These are phyloP conservation scores for Xyrauchen texanus DNA, from an alignment of 2,113 vertebrate genomes.

Conservation along the genomic window DNA sequence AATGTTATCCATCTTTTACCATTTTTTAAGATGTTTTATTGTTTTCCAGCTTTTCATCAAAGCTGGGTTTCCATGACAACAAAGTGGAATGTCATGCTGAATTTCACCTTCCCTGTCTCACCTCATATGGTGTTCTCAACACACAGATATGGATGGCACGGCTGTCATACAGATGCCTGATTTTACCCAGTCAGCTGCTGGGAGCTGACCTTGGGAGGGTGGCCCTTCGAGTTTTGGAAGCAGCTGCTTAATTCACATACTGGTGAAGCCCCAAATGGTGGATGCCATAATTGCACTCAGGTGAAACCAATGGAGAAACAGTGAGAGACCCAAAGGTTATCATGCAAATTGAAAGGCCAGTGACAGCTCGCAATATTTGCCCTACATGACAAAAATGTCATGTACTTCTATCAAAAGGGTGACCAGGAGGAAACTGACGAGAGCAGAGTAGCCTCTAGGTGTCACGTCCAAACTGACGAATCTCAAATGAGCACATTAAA, in stretches of 20 bases:
- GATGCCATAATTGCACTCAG: constrained; percentile 76
- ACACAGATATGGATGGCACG: constrained; percentile 74
- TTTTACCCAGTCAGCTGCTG: constrained; percentile 70
- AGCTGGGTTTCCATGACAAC: constrained; percentile 83
- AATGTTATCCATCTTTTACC: neutral
- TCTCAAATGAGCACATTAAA: neutral
- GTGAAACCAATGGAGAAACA: constrained; percentile 65
- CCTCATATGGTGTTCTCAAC: constrained; percentile 72
- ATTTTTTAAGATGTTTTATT: constrained; percentile 66
- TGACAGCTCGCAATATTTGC: neutral
- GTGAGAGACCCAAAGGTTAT: constrained; percentile 53
- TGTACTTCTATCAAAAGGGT: neutral
- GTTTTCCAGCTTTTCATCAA: constrained; percentile 75
- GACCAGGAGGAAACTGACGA: neutral
- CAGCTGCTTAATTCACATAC: constrained; percentile 65
- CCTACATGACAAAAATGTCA: neutral
- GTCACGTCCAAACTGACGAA: neutral
- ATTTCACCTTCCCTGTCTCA: constrained; percentile 84
- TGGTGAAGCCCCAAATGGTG: constrained; percentile 72
- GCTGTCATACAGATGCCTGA: constrained; percentile 80
- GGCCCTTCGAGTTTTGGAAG: constrained; percentile 24
- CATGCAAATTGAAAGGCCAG: neutral
- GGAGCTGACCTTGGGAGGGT: constrained; percentile 74
- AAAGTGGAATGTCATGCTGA: constrained; percentile 82
- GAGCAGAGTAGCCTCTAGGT: no score